Conservation (phyloP, 2,113 vertebrate species). For the Montifringilla adamsi region DNA sequence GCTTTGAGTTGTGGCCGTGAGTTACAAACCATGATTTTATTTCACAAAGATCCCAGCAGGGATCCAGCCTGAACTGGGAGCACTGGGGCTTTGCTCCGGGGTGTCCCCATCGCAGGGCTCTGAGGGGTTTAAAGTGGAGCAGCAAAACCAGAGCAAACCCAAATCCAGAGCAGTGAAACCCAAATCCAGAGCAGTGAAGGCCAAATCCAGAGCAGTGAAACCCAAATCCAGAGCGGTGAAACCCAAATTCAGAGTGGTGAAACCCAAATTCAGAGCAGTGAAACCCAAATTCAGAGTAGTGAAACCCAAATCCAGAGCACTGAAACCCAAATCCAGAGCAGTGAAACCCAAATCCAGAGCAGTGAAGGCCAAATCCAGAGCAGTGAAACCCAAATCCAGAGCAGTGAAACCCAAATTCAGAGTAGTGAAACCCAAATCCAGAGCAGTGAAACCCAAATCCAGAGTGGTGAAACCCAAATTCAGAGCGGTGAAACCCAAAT, state of each 20-base stretch:
- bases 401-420: background rate
- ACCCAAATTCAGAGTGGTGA: background rate
- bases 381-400: no score
- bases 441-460: background rate
- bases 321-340: no score
- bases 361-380: no score
- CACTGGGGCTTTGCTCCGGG: rapidly evolving
- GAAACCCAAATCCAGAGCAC: no score
- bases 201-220: background rate
- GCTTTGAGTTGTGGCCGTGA: rapidly evolving
- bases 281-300: background rate
- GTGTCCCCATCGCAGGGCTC: rapidly evolving
- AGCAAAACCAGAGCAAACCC: background rate
- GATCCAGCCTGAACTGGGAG: background rate
- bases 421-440: background rate
- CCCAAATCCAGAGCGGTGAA: no score
- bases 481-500: no score
- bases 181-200: background rate
- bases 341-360: no score
- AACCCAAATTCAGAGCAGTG: background rate
- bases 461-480: no score
- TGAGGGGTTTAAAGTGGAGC: background rate
- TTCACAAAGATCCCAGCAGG: background rate
- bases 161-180: background rate
- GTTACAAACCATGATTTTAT: rapidly evolving